These are phyloP conservation scores for Platyura marginata DNA, from an alignment of 1,140 invertebrate genomes.

Conservation along the genomic window DNA sequence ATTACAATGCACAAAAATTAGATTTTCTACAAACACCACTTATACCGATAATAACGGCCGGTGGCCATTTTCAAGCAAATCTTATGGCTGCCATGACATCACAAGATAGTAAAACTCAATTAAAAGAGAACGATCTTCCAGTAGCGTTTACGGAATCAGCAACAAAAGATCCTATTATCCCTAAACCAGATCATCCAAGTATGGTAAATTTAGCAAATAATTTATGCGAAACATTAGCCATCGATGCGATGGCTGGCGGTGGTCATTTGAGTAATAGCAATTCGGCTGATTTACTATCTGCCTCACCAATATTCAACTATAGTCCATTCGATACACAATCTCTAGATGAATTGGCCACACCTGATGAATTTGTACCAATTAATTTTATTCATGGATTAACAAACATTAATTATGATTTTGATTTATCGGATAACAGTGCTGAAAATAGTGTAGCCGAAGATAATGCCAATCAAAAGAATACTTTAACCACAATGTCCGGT, in stretches of 20 bases:
- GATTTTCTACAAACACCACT: neutral
- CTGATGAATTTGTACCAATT: conserved; percentile 32
- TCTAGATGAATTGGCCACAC: conserved; percentile 32
- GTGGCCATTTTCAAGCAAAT: conserved; percentile 6
- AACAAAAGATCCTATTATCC: neutral
- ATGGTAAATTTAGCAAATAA: neutral
- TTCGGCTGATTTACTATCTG: conserved; percentile 29
- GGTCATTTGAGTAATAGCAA: conserved; percentile 3
- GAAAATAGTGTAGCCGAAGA: conserved; percentile 34
- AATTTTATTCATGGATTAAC: conserved; percentile 30
- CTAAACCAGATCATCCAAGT: neutral
- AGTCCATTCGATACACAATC: conserved; percentile 32
- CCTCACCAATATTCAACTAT: conserved; percentile 29
- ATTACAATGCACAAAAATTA: conserved; percentile 11
- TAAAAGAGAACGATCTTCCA: conserved; percentile 7
- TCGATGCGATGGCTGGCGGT: neutral
- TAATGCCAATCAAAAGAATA: conserved; percentile 13
- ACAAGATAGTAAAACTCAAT: no score
- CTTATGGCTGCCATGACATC: conserved; percentile 11
- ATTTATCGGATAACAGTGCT: conserved; percentile 45
- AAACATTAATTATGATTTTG: conserved; percentile 54
- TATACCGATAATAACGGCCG: neutral
- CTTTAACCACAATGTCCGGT: conserved; percentile 4
- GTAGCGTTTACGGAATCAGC: neutral
- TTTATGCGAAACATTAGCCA: neutral